Conservation (phyloP, 2,113 vertebrate species). For the Atlantisia rogersi region DNA sequence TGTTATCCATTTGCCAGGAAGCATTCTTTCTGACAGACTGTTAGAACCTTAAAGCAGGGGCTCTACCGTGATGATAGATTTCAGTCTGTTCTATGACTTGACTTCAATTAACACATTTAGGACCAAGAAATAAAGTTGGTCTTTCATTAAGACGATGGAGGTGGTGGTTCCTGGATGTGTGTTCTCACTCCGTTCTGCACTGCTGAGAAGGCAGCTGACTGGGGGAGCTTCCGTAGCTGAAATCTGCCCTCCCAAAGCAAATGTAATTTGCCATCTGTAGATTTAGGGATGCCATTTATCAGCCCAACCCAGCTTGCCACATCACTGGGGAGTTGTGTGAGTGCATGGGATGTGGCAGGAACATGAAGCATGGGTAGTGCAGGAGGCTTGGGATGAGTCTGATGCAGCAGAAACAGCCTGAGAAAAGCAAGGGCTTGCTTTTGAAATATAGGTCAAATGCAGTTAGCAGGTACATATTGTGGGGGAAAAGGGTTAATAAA, state of each 20-base stretch:
- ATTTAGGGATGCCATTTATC: neutral
- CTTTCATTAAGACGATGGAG: neutral
- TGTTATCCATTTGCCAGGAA: neutral
- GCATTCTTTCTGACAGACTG: neutral
- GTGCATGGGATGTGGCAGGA: neutral
- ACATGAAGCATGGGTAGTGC: fast-evolving
- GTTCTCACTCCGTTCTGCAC: neutral
- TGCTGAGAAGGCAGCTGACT: neutral
- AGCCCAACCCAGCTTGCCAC: fast-evolving
- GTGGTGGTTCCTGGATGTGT: neutral
- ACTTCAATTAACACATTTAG: neutral
- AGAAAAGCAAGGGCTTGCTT: neutral
- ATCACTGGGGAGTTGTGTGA: neutral
- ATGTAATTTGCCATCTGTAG: neutral
- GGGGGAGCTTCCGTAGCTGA: neutral
- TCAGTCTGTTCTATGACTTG: neutral
- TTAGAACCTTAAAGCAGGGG: neutral
- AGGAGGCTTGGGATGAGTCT: fast-evolving
- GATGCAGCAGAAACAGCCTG: neutral
- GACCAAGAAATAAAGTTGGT: neutral
- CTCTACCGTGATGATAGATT: neutral
- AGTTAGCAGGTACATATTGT: neutral
- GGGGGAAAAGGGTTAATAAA: neutral
- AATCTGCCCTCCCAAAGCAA: neutral
- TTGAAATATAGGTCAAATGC: neutral